Base-by-base conservation (phyloP, 2,797 vertebrate species). In the Lophotriccus pileatus region DNA sequence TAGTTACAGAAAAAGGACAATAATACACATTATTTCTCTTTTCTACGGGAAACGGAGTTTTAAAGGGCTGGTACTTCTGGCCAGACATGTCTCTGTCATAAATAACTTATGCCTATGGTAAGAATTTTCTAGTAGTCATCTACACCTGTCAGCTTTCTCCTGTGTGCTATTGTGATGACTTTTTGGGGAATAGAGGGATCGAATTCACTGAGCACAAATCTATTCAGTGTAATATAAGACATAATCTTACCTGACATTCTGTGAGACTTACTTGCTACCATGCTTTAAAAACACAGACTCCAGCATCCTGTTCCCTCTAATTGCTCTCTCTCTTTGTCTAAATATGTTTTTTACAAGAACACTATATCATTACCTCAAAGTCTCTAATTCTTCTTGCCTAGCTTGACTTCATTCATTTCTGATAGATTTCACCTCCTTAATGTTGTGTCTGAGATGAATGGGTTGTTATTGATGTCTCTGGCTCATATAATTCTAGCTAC, bases 391-490 rank as follows among this genome's bases (percentile, higher is more conserved):
- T 89, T 88, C 67, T 93, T 88, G 30, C 62, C 72, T 83, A 81
- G 49, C 60, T 84, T 82, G 67, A 75, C 64, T 90, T 76, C 59
- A 85, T 91, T 84, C 2, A 87, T 81, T 95, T 92, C 87, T 92
- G 59, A 87, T 85, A 87, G 41, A 85, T 89, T 95, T 77, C 85
- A 90, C 46, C 66, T 93, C 87, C 59, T 84, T 87, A 93, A 90
- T 79, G 37, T 59, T 87, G 47, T 84, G 59, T 50, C 37, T 36
- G 56, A 94, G 93, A 95, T 85, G n/a, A 95, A 95, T 89, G 87
- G 77, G 60, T 96, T 93, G 86, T 92, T 92, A 94, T 63, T 59
- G 93, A 95, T 81, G 60, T 83, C 72, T 94, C 78, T 85, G 58
- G 74, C 37, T 93, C 10, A 0, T 60, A 90, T 91, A 22, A 89